Evolutionary conservation across 2,797 vertebrate genomes (phyloP), one percentile per base, ranked within the genome.

Genomic region (Coregonus sp.): DNA sequence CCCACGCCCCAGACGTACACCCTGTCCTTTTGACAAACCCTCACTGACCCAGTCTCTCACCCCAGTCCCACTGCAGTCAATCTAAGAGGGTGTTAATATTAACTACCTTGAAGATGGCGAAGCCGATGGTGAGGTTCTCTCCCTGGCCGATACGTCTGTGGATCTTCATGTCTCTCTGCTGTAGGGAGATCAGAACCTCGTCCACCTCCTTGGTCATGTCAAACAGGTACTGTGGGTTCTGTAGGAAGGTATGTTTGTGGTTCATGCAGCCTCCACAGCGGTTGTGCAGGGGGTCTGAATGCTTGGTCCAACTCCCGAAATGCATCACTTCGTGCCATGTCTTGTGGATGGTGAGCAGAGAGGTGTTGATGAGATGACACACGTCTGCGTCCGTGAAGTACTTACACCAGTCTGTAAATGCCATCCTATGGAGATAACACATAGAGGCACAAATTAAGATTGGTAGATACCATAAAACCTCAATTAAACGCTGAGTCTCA

Each of bases 181-280:
- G 96, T 35, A 99, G 75, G 0, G 95, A 96, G 83, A 99, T 91
- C 70, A 99, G 78, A 18, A 97, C 93, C 81, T 97, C 94, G 68
- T 98, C 96, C 3, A 88, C 87, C 0, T 92, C 93, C 85, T 98
- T 97, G 35, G 91, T 94, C 0, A 99, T 87, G 52, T 98, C 95
- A 86, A 99, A 96, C 80, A 97, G 0, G 73, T 94, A 99, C 98
- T 99, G 97, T n/a, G 97, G 97, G 89, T 99, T 99, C 91, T 99
- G 97, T 68, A 99, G 91, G 88, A 98, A 98, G 4, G 96, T 98
- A 0, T 82, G 86, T 77, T 73, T 94, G 86, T 97, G 91, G 89
- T 99, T 98, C 5, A 94, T 92, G 79, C 97, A 98, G 75, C 98
- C 98, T 0, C 98, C 98, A 1, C 94, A 93, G 35, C 96, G 96